These are phyloP conservation scores for Eufriesea mexicana DNA, from an alignment of 1,140 invertebrate genomes.

Conservation along the genomic window DNA sequence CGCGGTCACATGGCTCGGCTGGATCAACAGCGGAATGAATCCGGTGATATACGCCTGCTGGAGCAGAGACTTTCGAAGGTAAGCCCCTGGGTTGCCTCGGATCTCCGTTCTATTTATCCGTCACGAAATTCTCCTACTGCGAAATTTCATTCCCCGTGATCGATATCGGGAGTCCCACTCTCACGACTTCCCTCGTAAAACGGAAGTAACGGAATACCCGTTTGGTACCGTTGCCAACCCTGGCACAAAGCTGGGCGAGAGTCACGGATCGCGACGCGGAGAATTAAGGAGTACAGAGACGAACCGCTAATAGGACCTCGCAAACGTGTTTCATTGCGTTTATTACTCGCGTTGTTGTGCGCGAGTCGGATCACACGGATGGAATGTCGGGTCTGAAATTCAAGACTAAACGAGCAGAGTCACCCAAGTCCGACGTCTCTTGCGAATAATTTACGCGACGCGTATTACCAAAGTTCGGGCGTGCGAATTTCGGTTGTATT, in stretches of 20 bases:
- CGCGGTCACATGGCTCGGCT: slow-evolving; percentile 98
- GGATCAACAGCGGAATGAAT: slow-evolving; percentile 99
- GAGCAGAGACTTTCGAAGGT: slow-evolving; percentile 97
- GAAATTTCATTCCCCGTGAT: too few species aligned
- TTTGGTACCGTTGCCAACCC: not conserved
- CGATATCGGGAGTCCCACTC: too few species aligned
- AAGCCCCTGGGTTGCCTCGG: slow-evolving; percentile 71
- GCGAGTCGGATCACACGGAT: not conserved
- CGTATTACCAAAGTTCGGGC: not conserved
- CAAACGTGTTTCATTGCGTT: not conserved
- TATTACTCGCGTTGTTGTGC: not conserved
- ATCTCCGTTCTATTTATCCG: not conserved
- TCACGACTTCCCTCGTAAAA: not conserved
- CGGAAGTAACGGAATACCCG: not conserved
- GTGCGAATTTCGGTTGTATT: too few species aligned
- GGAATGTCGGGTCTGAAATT: not conserved
- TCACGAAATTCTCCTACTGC: too few species aligned
- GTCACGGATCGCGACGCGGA: not conserved
- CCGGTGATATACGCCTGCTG: slow-evolving; percentile 98
- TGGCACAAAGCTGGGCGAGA: too few species aligned
- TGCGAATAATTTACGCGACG: not conserved
- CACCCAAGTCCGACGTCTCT: too few species aligned
- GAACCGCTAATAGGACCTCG: not conserved
- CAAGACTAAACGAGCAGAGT: too few species aligned
- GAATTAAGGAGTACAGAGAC: not conserved